phyloP scores from a whole-genome alignment of 2,113 vertebrate species.

The Sinocyclocheilus anophthalmus region DNA sequence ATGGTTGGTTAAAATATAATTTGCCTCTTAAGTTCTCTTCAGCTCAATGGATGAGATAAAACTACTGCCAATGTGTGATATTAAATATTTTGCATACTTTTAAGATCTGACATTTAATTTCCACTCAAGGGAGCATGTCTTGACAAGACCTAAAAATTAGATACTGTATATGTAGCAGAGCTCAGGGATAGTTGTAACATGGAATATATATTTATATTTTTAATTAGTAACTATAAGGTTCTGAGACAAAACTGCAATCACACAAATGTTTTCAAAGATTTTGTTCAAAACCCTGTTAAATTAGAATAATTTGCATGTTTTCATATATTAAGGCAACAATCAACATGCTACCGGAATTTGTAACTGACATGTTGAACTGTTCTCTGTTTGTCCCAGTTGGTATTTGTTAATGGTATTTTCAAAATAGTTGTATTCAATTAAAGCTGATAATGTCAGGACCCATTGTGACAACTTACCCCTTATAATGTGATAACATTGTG shows the following conservation, averaged over 20 bases:
- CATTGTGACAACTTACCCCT: too few relatives aligned
- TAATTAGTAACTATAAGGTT: background rate
- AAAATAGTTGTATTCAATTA: too few relatives aligned
- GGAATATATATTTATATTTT: background rate
- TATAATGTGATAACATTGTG: too few relatives aligned
- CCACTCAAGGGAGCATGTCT: conserved; percentile 14
- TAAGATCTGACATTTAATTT: conserved; percentile 26
- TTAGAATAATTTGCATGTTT: background rate
- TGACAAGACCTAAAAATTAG: background rate
- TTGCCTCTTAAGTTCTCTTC: conserved; percentile 15
- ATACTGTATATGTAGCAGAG: background rate
- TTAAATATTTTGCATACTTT: conserved; percentile 8
- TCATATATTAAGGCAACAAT: background rate
- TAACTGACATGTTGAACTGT: background rate
- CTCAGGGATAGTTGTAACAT: background rate
- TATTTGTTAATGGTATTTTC: too few relatives aligned
- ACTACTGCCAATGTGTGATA: background rate
- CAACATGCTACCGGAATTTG: background rate
- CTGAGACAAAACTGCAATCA: background rate
- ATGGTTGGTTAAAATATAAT: conserved; percentile 20
- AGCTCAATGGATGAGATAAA: conserved; percentile 21
- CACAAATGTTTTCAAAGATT: background rate
- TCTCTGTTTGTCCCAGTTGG: background rate
- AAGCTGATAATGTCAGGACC: too few relatives aligned
- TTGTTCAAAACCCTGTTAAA: background rate